Evolutionary conservation across 2,113 vertebrate genomes (phyloP).

Genomic region (Tursiops truncatus): DNA sequence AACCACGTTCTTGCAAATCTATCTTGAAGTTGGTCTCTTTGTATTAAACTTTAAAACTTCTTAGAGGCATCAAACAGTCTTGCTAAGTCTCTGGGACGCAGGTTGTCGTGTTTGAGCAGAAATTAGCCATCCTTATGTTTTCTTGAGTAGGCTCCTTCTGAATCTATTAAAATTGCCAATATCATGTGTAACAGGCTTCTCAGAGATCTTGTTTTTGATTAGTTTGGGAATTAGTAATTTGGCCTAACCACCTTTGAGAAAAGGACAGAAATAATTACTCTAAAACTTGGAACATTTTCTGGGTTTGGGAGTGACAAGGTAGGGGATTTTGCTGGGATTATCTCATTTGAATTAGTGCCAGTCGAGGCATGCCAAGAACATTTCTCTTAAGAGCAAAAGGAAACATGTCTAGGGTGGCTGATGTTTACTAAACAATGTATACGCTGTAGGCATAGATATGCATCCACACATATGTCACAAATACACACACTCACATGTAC

Average conservation of each 20-base stretch:
- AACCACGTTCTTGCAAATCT: background rate
- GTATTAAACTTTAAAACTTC: background rate
- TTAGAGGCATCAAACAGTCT: background rate
- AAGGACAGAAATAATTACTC: slow-evolving; percentile 68
- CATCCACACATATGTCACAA: background rate
- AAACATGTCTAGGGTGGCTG: background rate
- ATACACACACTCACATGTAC: background rate
- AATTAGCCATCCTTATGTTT: background rate
- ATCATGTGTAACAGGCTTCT: background rate
- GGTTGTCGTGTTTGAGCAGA: background rate
- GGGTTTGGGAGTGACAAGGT: background rate
- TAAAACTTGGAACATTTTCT: slow-evolving; percentile 50
- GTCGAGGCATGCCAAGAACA: slow-evolving; percentile 26
- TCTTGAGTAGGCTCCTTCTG: background rate
- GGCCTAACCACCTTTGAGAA: slow-evolving; percentile 52
- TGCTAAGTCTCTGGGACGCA: background rate
- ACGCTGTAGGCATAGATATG: background rate
- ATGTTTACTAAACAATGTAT: background rate
- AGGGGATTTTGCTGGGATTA: slow-evolving; percentile 26
- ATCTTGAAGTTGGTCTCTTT: background rate
- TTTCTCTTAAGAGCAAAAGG: slow-evolving; percentile 28
- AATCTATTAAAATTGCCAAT: background rate
- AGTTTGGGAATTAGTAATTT: slow-evolving; percentile 30
- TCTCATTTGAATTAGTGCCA: slow-evolving; percentile 58
- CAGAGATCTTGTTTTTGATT: slow-evolving; percentile 28